These are phyloP conservation scores for Mungos mungo DNA, from an alignment of 2,113 vertebrate species.

Conservation along the genomic window DNA sequence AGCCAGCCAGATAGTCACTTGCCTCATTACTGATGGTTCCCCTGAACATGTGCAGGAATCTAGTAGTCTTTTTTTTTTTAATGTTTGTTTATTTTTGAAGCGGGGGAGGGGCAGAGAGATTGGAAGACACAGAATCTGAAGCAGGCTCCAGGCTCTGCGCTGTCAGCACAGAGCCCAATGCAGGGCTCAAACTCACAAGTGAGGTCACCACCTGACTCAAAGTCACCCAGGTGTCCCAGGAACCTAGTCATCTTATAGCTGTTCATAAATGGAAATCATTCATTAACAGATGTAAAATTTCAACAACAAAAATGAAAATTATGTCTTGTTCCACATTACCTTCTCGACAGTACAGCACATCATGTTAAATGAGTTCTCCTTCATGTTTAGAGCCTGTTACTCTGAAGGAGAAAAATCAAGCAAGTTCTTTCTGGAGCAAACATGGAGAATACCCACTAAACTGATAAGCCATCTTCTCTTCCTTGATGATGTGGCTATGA, in stretches of 20 bases:
- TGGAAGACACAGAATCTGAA: no score
- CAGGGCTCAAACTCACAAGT: no score
- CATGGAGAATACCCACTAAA: neutral
- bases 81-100: no score
- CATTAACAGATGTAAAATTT: conserved; percentile 43
- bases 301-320: neutral
- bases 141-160: no score
- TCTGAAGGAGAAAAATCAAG: conserved; percentile 46
- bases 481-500: neutral
- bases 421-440: conserved; percentile 46
- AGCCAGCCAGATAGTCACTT: neutral
- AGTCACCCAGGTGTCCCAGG: no score
- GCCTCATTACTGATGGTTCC: neutral
- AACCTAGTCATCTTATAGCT: neutral
- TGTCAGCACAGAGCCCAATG: no score
- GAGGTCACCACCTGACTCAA: no score
- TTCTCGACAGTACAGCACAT: neutral
- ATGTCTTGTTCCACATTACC: neutral
- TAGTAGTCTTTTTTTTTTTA: neutral
- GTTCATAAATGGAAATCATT: neutral
- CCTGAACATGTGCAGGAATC: neutral
- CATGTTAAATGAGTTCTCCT: conserved; percentile 1
- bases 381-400: neutral
- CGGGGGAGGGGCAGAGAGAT: no score
- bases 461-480: neutral